Conservation (phyloP, 37 sponge, comb jelly and placozoan species). For the Hexactinellida sp. region DNA sequence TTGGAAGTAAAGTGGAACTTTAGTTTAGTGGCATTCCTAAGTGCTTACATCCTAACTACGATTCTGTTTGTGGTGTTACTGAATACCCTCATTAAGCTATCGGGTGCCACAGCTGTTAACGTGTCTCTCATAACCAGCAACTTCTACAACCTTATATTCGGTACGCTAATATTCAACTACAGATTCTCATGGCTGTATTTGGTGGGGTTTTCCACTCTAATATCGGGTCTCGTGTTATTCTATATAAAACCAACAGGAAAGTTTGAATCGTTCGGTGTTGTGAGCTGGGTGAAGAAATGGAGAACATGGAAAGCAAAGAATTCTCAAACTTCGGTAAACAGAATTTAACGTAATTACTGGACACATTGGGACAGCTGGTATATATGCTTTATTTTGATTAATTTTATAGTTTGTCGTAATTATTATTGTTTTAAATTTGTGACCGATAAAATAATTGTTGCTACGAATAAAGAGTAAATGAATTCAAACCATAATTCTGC, state of each 20-base stretch:
- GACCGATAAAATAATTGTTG: background rate
- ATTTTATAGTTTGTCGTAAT: background rate
- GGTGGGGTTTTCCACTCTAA: background rate
- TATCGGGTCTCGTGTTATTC: background rate
- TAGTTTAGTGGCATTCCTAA: conserved; percentile 24
- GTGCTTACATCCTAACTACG: conserved; percentile 35
- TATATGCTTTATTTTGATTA: too few relatives aligned
- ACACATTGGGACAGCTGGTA: too few relatives aligned
- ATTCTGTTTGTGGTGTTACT: conserved; percentile 46
- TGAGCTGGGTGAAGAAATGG: background rate
- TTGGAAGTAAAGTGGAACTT: conserved; percentile 21
- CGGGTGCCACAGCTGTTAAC: conserved; percentile 66
- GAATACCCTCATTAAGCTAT: conserved; percentile 35
- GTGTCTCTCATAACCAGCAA: conserved; percentile 75
- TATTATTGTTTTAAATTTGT: background rate
- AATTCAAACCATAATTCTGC: background rate
- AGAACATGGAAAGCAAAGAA: too few relatives aligned
- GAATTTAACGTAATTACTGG: too few relatives aligned
- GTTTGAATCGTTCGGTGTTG: background rate
- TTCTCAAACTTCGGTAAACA: too few relatives aligned
- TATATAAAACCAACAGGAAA: background rate
- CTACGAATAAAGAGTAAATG: too few relatives aligned
- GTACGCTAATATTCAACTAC: conserved; percentile 57
- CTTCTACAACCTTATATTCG: conserved; percentile 61
- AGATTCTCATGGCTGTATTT: conserved; percentile 27